Evolutionary conservation across 2,888 invertebrate species (phyloP), one percentile per base, ranked within the genome.

Genomic region (Oscheius onirici): DNA sequence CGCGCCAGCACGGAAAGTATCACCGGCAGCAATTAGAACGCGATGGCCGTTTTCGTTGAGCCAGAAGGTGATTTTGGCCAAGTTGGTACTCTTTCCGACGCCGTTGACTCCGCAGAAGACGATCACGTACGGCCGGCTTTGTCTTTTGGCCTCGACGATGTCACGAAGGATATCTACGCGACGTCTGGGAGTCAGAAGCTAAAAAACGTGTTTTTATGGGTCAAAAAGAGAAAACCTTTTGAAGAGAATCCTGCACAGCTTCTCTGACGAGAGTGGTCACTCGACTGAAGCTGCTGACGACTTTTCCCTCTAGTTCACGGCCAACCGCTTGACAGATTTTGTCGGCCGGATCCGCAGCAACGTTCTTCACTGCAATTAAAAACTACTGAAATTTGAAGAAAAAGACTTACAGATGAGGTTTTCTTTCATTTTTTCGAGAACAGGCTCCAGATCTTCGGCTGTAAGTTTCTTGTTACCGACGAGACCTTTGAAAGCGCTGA

Each of bases 61-160:
- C 99, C 99, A 99, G 90, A 99, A 99, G 86, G 96, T 95, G 82
- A 99, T 96, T 92, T 99, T 99, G 0, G 99, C 97, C 66, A 99
- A 90, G 90, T 99, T 99, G 1, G 99, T 99, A 0, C 96, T 97
- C 87, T 99, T 99, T 66, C 99, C 99, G 0, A 99, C 99, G 17
- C 99, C 99, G 89, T 99, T 99, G 1, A 95, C 99, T 73, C 99
- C 99, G 89, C 99, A 99, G 88, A 99, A 99, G 0, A 95, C 91
- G 91, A 97, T 93, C 10, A 95, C 93, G 88, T 94, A 99, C 0
- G 99, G 97, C n/a, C 92, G 90, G n/a, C 91, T 91, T 79, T 92
- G 91, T 63, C 92, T 85, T 87, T 93, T 92, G 0, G 95, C 93
- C 86, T 97, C 96, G 86, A 95, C 89, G 15, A 96, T 95, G 89